phyloP scores from a whole-genome alignment of 2,888 invertebrate species.

The Eupeodes luniger region DNA sequence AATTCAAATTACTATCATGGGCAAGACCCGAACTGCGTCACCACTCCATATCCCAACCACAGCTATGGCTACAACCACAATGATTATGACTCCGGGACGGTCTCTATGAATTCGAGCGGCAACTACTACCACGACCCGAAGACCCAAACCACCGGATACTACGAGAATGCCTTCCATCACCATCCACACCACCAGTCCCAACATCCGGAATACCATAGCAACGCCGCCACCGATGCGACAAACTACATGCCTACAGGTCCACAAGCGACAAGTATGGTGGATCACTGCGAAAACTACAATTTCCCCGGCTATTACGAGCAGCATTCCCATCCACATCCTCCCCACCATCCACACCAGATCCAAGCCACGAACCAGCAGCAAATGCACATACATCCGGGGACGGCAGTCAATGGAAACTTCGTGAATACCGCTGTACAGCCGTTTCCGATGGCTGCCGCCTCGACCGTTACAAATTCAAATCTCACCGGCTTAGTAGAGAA shows the following conservation, averaged over 20 bases:
- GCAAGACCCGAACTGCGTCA: slow-evolving; percentile 77
- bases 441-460: slow-evolving; percentile 72
- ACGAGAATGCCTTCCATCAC: slow-evolving; percentile 80
- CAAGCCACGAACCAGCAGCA: slow-evolving; percentile 82
- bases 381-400: slow-evolving; percentile 80
- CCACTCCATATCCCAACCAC: slow-evolving; percentile 79
- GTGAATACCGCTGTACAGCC: slow-evolving; percentile 77
- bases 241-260: slow-evolving; percentile 63
- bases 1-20: slow-evolving; percentile 81
- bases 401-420: slow-evolving; percentile 73
- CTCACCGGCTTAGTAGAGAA: slow-evolving; percentile 91
- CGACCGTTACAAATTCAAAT: slow-evolving; percentile 85
- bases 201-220: slow-evolving; percentile 68
- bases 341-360: slow-evolving; percentile 82
- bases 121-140: slow-evolving; percentile 82
- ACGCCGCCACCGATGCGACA: slow-evolving; percentile 42
- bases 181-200: slow-evolving; percentile 74
- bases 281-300: slow-evolving; percentile 81
- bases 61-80: slow-evolving; percentile 78
- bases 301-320: slow-evolving; percentile 80
- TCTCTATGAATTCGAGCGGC: slow-evolving; percentile 79
- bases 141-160: slow-evolving; percentile 80
- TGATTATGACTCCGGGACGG: slow-evolving; percentile 79
- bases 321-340: slow-evolving; percentile 77
- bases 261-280: slow-evolving; percentile 78